Percentiles rank a stretch among this genome's conserved stretches.
Conservation (phyloP, 2,888 invertebrate species). For the Drosophila prolongata region DNA sequence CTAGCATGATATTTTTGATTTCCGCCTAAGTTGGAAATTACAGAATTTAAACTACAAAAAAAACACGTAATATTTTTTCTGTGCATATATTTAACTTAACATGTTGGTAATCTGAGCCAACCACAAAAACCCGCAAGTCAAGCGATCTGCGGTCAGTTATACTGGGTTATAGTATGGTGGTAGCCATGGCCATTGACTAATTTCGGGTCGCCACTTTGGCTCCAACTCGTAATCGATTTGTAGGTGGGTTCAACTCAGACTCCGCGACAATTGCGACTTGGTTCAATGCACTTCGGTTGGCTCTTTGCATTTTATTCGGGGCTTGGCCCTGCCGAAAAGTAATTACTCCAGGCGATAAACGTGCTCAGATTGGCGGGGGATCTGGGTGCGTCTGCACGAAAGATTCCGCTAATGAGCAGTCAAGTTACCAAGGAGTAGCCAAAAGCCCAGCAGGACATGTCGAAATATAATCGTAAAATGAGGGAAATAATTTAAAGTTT, state of each 20-base stretch:
- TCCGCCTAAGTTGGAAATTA: not conserved
- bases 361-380: slow-evolving; percentile 22
- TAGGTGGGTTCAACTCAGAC: slow-evolving; percentile 45
- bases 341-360: slow-evolving; percentile 60
- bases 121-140: slow-evolving; percentile 18
- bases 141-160: slow-evolving; percentile 36
- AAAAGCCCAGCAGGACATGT: slow-evolving; percentile 7
- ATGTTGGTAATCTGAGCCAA: slow-evolving; percentile 1
- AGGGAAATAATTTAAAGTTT: not conserved
- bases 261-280: slow-evolving; percentile 29
- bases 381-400: slow-evolving; percentile 67
- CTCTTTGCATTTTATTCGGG: slow-evolving; percentile 43
- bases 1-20: not conserved
- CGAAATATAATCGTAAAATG: not conserved
- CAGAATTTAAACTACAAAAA: not conserved
- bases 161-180: not conserved
- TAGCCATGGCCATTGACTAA: slow-evolving; percentile 8
- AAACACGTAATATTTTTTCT: not conserved
- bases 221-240: slow-evolving; percentile 47
- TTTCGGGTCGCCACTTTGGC: slow-evolving; percentile 17
- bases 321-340: slow-evolving; percentile 73
- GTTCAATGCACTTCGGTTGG: slow-evolving; percentile 68
- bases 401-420: slow-evolving; percentile 63
- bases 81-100: slow-evolving; percentile 1
- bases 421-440: slow-evolving; percentile 25